Conservation (phyloP, 2,888 invertebrate genomes). For the Cryptocephalus moraei region DNA sequence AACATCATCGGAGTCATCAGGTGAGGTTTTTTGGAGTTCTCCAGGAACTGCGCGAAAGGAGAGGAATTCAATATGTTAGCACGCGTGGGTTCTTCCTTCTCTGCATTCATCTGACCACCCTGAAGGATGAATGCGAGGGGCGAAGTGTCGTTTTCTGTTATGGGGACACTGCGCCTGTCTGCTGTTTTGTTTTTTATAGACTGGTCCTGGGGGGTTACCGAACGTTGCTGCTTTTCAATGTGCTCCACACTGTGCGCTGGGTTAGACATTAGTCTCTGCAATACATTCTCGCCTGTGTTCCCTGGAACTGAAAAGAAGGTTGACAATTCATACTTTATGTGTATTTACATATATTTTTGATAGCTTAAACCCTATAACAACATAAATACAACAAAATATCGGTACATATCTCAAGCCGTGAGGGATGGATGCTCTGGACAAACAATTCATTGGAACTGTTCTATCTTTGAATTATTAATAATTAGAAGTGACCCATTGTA, state of each 20-base stretch:
- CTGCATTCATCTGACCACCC: slow-evolving; percentile 11
- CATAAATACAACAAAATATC: too few relatives aligned
- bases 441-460: too few relatives aligned
- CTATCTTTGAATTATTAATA: too few relatives aligned
- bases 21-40: slow-evolving; percentile 52
- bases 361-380: too few relatives aligned
- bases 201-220: slow-evolving; percentile 58
- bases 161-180: neutral
- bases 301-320: slow-evolving; percentile 33
- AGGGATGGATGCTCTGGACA: too few relatives aligned
- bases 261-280: slow-evolving; percentile 73
- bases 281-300: slow-evolving; percentile 42
- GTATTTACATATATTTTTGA: too few relatives aligned
- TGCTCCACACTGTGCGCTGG: slow-evolving; percentile 79
- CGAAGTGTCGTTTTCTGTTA: slow-evolving; percentile 9
- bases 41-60: slow-evolving; percentile 46
- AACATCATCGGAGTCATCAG: slow-evolving; percentile 84
- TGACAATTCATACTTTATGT: too few relatives aligned
- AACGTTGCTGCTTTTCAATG: slow-evolving; percentile 77
- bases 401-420: too few relatives aligned
- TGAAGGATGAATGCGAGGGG: slow-evolving; percentile 28
- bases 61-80: slow-evolving; percentile 32
- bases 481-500: too few relatives aligned
- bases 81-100: slow-evolving; percentile 11
- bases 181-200: neutral